These are phyloP conservation scores for Nineta flava DNA, from an alignment of 2,888 invertebrate species.

Conservation along the genomic window DNA sequence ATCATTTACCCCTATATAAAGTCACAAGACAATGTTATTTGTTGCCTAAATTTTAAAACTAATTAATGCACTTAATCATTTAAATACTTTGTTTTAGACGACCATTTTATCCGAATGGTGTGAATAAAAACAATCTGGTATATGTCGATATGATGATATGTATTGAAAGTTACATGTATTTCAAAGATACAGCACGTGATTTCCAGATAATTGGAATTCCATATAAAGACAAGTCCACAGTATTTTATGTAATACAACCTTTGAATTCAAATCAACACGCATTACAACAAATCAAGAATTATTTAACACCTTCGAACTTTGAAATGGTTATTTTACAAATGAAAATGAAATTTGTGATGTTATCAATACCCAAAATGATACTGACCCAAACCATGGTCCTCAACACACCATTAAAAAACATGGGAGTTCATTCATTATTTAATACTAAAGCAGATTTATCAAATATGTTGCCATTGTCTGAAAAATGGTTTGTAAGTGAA, in stretches of 20 bases:
- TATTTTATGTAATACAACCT: constrained; percentile 52
- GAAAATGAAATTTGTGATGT: constrained; percentile 36
- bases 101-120: constrained; percentile 36
- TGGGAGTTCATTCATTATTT: constrained; percentile 51
- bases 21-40: no score
- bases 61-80: no score
- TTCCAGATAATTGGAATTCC: constrained; percentile 51
- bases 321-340: constrained; percentile 33
- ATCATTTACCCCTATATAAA: no score
- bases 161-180: constrained; percentile 40
- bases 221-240: constrained; percentile 47
- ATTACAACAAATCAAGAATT: constrained; percentile 31
- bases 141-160: constrained; percentile 51
- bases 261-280: constrained; percentile 28
- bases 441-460: constrained; percentile 46
- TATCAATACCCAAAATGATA: constrained; percentile 49
- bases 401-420: constrained; percentile 31
- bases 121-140: constrained; percentile 24
- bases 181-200: constrained; percentile 32
- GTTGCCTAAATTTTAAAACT: no score
- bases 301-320: constrained; percentile 28
- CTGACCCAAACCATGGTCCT: constrained; percentile 41
- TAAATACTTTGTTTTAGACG: constrained; percentile 27
- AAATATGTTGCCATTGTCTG: constrained; percentile 29
- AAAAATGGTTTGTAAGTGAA: constrained; percentile 31